These are phyloP conservation scores for Aleiodes sp. DNA, from an alignment of 1,140 invertebrate genomes.

Conservation along the genomic window DNA sequence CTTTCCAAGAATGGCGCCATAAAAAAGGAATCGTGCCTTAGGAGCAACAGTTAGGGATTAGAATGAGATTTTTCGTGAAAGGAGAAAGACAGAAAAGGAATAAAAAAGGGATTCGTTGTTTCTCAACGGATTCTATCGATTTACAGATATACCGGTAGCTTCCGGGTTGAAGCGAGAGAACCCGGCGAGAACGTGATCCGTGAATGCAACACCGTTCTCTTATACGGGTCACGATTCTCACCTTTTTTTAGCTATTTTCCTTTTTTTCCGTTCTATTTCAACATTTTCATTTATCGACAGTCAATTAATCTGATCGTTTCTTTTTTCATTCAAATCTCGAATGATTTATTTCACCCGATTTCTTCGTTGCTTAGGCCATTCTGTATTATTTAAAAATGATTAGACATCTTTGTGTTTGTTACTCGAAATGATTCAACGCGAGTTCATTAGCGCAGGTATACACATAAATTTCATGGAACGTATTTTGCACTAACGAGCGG, in stretches of 20 bases:
- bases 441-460: conserved; percentile 40
- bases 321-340: no score
- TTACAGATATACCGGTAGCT: background rate
- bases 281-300: no score
- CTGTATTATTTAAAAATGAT: no score
- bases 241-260: background rate
- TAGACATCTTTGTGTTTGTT: background rate
- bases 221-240: conserved; percentile 26
- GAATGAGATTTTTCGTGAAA: no score
- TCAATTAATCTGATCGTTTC: no score
- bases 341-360: no score
- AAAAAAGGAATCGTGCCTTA: background rate
- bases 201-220: conserved; percentile 27
- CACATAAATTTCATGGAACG: conserved; percentile 32
- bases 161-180: conserved; percentile 21
- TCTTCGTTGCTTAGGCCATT: no score
- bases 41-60: background rate
- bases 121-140: background rate
- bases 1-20: background rate
- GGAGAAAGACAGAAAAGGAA: no score
- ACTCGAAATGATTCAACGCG: background rate
- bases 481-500: conserved; percentile 33
- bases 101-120: background rate
- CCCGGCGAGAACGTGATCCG: conserved; percentile 22
- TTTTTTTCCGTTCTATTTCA: background rate